Percentiles rank a stretch among this genome's conserved stretches.
These are phyloP conservation scores for Parazoanthus darwini DNA, from an alignment of 92 coral and sea anemone genomes.

Conservation along the genomic window DNA sequence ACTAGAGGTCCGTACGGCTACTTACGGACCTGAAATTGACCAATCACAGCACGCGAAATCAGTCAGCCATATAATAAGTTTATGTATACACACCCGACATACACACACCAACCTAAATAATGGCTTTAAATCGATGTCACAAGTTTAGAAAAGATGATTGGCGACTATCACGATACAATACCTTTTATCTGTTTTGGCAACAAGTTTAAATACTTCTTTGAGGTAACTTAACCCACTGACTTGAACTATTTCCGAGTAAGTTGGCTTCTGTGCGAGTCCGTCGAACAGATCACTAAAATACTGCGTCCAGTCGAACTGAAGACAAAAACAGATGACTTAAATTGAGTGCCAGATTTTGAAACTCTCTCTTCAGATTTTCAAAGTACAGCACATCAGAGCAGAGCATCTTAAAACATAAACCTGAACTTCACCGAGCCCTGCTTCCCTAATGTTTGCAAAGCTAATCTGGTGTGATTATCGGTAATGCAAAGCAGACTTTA, in stretches of 20 bases:
- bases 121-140: neutral
- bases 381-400: neutral
- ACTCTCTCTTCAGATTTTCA: neutral
- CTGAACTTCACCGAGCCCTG: neutral
- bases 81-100: neutral
- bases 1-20: too few species aligned
- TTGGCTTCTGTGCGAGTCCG: conserved; percentile 54
- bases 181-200: conserved; percentile 47
- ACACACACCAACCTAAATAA: neutral
- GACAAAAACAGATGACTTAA: neutral
- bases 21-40: too few species aligned
- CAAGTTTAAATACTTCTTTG: conserved; percentile 5
- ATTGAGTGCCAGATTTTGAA: neutral
- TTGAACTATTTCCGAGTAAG: conserved; percentile 52
- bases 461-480: too few species aligned
- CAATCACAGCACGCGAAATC: too few species aligned
- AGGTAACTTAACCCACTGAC: conserved; percentile 40
- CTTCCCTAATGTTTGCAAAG: neutral
- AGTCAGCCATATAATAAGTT: too few species aligned
- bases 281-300: conserved; percentile 56
- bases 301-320: conserved; percentile 69
- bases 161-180: neutral
- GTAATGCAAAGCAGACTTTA: too few species aligned
- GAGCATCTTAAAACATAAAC: neutral
- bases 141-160: neutral